A percentile compares a stretch with the other conserved stretches of the same genome.
phyloP scores from a whole-genome alignment of 2,888 invertebrate species.

The Cylloceria caligata region DNA sequence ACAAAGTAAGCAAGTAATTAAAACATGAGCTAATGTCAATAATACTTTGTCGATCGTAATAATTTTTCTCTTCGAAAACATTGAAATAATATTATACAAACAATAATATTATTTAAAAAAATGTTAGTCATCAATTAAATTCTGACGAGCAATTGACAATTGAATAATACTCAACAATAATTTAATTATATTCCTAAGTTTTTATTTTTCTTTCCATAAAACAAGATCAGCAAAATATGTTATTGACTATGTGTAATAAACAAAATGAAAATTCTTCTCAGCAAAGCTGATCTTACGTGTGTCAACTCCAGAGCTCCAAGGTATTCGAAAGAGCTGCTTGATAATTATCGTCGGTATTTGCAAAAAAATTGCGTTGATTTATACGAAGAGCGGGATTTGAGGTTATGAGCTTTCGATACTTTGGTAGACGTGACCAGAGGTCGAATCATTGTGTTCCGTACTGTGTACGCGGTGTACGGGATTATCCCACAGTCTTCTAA shows the following conservation, averaged over 20 bases:
- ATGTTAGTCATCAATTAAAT: too few species aligned
- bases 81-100: too few species aligned
- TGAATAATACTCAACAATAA: neutral
- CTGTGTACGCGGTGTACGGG: neutral
- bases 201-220: neutral
- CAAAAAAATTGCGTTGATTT: conserved; percentile 1
- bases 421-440: neutral
- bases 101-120: too few species aligned
- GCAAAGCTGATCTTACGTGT: neutral
- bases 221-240: neutral
- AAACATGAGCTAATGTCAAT: too few species aligned
- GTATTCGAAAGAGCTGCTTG: neutral
- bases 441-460: conserved; percentile 11
- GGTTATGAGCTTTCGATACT: conserved; percentile 55
- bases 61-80: too few species aligned
- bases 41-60: too few species aligned
- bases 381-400: conserved; percentile 23
- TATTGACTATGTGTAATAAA: neutral
- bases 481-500: neutral
- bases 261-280: neutral
- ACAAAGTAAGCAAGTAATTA: too few species aligned
- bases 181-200: neutral
- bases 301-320: neutral
- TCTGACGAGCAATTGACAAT: too few species aligned
- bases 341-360: conserved; percentile 8